Evolutionary conservation across 2,888 invertebrate species (phyloP), one percentile per base, ranked within the genome.

Genomic region (Anticlea derivata): DNA sequence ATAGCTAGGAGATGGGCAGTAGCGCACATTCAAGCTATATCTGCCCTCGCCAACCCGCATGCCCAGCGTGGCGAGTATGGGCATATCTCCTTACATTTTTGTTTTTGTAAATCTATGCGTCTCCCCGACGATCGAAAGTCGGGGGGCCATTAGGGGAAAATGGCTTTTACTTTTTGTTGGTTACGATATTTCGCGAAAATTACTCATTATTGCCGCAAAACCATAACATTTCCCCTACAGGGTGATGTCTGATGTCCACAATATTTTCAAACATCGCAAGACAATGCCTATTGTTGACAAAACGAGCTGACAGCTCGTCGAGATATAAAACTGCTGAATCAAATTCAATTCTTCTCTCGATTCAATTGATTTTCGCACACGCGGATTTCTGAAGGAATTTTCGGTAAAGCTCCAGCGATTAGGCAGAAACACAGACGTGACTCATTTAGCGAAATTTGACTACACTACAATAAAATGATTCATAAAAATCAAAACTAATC

Each of bases 211-310:
- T n/a, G n/a, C n/a, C n/a, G n/a, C n/a, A n/a, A n/a, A n/a, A 34
- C 35, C 29, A 44, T 10, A 41, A 11, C 27, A 40, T 8, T 20
- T 24, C 35, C 31, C 23, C 10, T 1, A 5, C 33, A 75, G 75
- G 75, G 79, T 73, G 80, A 66, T 70, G 69, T 30, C 12, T 69
- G 53, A 67, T 49, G 56, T 49, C 58, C 57, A 54, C 64, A 70
- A 70, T 85, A 78, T 86, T 86, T 83, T 79, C 80, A 86, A 85
- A 85, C 80, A 83, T 60, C 37, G 43, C 51, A 62, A 78, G 70
- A 87, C 86, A 87, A 87, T 87, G 75, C 75, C 71, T 69, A 81
- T 86, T 87, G 86, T 87, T 83, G 78, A 78, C 77, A 72, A 74
- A 75, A 67, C 72, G 66, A 62, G 56, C 58, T 65, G 76, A 84